These are phyloP conservation scores for Dermatemys mawii DNA, from an alignment of 2,113 vertebrate species.

Conservation along the genomic window DNA sequence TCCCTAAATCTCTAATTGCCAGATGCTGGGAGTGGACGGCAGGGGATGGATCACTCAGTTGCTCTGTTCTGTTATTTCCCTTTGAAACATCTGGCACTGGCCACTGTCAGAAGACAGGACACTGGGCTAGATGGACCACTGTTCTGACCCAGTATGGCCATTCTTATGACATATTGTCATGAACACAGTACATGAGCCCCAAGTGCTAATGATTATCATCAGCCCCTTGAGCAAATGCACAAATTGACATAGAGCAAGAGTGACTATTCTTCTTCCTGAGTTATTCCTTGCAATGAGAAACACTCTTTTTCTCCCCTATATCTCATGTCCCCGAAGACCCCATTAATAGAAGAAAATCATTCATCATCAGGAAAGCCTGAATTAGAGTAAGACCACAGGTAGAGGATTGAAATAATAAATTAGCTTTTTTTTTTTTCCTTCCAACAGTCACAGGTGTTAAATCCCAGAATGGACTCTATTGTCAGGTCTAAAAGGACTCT, in stretches of 20 bases:
- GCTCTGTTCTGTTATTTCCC: no score
- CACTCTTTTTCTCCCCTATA: neutral
- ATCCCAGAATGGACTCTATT: conserved; percentile 6
- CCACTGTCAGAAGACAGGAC: neutral
- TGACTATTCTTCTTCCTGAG: conserved; percentile 13
- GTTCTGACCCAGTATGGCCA: neutral
- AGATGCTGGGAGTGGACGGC: neutral
- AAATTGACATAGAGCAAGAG: neutral
- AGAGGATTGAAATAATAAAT: neutral
- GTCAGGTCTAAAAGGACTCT: neutral
- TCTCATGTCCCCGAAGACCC: neutral
- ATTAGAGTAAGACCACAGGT: neutral
- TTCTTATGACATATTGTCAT: neutral
- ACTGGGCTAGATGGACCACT: neutral
- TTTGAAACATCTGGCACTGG: neutral
- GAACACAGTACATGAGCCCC: neutral
- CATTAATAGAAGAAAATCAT: conserved; percentile 25
- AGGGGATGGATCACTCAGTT: neutral
- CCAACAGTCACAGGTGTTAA: conserved; percentile 23
- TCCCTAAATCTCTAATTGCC: neutral
- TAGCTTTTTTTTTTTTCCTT: neutral
- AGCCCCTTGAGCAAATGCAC: neutral
- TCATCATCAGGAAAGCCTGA: neutral
- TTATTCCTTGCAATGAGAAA: conserved; percentile 27
- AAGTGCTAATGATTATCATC: neutral